Percentiles rank a stretch among this genome's conserved stretches.
These are phyloP conservation scores for Drosophila parabipectinata DNA, from an alignment of 1,140 invertebrate genomes.

Conservation along the genomic window DNA sequence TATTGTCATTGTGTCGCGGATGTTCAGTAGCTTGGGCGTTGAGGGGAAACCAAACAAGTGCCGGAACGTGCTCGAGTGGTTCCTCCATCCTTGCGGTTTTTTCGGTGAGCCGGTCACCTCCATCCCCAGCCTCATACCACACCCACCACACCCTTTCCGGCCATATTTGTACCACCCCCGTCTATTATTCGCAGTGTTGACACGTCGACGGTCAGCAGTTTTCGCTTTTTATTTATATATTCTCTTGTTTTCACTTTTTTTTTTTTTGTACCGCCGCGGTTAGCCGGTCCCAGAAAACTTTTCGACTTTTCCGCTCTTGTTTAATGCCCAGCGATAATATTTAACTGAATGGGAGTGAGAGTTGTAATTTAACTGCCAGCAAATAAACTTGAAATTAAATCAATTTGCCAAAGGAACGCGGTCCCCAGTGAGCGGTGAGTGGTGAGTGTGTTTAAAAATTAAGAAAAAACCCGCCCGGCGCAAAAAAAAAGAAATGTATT, in stretches of 20 bases:
- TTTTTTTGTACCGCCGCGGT: slow-evolving; percentile 8
- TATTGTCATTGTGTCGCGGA: slow-evolving; percentile 25
- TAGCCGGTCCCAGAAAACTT: slow-evolving; percentile 25
- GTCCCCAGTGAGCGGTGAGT: not conserved
- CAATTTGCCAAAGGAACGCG: slow-evolving; percentile 35
- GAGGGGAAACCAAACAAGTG: slow-evolving; percentile 59
- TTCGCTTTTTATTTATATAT: slow-evolving; percentile 63
- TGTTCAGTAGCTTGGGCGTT: slow-evolving; percentile 17
- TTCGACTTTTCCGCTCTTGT: slow-evolving; percentile 14
- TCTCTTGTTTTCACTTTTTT: slow-evolving; percentile 23
- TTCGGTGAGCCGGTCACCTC: slow-evolving; percentile 13
- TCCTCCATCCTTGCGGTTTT: slow-evolving; percentile 48
- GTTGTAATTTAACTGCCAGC: slow-evolving; percentile 58
- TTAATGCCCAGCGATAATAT: slow-evolving; percentile 22
- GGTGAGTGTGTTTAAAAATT: slow-evolving; percentile 28
- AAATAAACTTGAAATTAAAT: slow-evolving; percentile 66
- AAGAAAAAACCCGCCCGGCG: not conserved
- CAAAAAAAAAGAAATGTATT: slow-evolving; percentile 22
- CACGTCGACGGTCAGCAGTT: slow-evolving; percentile 44
- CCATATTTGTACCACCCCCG: slow-evolving; percentile 23
- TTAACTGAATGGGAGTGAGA: slow-evolving; percentile 50
- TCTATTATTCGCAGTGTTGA: slow-evolving; percentile 29
- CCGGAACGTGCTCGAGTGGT: slow-evolving; percentile 68
- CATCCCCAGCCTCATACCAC: not conserved
- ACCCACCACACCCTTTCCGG: not conserved